phyloP scores from a whole-genome alignment of 2,113 vertebrate genomes.

The Xenus cinereus region DNA sequence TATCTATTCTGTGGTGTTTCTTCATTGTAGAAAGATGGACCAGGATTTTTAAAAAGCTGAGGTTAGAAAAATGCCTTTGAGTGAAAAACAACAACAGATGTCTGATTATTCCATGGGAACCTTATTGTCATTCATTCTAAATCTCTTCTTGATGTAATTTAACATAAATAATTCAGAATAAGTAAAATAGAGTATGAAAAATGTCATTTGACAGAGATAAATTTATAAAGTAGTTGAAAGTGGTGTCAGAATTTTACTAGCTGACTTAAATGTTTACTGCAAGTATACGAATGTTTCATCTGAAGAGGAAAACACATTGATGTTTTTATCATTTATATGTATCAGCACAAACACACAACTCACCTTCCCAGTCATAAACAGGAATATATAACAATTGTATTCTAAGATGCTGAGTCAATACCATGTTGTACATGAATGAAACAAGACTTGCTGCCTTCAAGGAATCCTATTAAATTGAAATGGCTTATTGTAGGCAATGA shows the following conservation, averaged over 20 bases:
- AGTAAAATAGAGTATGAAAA: conserved; percentile 54
- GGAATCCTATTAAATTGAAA: background rate
- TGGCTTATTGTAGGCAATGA: background rate
- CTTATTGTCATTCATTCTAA: conserved; percentile 53
- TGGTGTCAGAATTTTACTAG: conserved; percentile 1
- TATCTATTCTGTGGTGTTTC: background rate
- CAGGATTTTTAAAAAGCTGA: conserved; percentile 27
- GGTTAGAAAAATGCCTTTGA: conserved; percentile 43
- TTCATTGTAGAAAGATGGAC: background rate
- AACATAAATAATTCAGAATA: conserved; percentile 62
- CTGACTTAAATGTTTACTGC: conserved; percentile 15
- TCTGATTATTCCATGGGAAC: conserved; percentile 56
- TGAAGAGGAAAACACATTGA: background rate
- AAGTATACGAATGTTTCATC: background rate
- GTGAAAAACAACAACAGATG: conserved; percentile 67
- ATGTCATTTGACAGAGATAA: conserved; percentile 35
- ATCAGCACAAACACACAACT: background rate
- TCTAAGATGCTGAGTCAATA: background rate
- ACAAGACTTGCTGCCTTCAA: background rate
- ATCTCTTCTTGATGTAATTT: conserved; percentile 49
- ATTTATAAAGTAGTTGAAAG: conserved; percentile 3
- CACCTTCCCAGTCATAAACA: background rate
- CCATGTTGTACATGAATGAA: background rate
- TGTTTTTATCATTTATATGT: background rate
- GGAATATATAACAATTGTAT: background rate